Evolutionary conservation across 35 echinoderm and acorn worm species (phyloP).

Genomic region (Anneissia japonica): DNA sequence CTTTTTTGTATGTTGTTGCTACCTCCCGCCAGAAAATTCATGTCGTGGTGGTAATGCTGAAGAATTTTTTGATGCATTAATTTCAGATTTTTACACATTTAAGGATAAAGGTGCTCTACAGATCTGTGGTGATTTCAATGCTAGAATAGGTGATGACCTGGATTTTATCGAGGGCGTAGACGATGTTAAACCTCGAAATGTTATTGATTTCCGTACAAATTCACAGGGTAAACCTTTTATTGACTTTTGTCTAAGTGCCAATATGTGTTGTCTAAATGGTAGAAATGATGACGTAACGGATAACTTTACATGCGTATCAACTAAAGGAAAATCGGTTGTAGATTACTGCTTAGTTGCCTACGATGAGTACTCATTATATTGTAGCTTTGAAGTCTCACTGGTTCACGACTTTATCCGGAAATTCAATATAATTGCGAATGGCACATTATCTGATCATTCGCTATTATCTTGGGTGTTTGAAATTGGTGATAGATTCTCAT

Average conservation of each 20-base stretch:
- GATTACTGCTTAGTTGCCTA: neutral
- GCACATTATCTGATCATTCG: too few species aligned
- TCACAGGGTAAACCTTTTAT: neutral
- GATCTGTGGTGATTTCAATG: slow-evolving; percentile 1
- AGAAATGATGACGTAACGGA: neutral
- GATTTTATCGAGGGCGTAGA: slow-evolving; percentile 19
- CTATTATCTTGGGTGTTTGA: neutral
- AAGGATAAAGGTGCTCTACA: neutral
- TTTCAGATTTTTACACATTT: neutral
- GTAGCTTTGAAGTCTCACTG: neutral
- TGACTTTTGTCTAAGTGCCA: slow-evolving; percentile 1
- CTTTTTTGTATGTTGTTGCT: too few species aligned
- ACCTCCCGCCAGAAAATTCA: too few species aligned
- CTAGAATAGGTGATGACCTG: neutral
- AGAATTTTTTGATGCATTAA: too few species aligned
- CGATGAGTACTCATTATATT: neutral
- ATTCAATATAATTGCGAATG: neutral
- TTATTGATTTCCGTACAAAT: slow-evolving; percentile 4
- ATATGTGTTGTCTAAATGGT: neutral
- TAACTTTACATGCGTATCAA: neutral
- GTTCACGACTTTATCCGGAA: neutral
- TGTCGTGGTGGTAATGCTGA: too few species aligned
- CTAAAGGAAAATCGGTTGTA: neutral
- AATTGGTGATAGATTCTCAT: neutral
- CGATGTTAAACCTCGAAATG: neutral